A percentile compares a stretch with the other conserved stretches of the same genome.
These are phyloP conservation scores for Tinamus guttatus DNA, from an alignment of 2,113 vertebrate genomes.

Conservation along the genomic window DNA sequence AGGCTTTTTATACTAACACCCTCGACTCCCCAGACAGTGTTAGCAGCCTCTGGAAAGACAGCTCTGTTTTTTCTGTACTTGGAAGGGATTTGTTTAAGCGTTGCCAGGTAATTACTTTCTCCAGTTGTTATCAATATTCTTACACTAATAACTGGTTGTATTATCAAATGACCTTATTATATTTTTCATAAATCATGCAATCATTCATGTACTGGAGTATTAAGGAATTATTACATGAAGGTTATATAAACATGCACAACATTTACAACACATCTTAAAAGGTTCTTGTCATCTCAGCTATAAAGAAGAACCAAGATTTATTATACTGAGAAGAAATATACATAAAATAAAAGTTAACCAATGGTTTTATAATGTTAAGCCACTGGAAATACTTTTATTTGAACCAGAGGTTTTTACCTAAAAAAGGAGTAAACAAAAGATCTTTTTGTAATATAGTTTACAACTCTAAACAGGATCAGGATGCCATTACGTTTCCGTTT, in stretches of 20 bases:
- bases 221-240: conserved; percentile 62
- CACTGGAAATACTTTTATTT: not conserved
- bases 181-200: conserved; percentile 33
- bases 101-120: conserved; percentile 64
- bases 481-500: not conserved
- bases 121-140: conserved; percentile 16
- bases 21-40: not conserved
- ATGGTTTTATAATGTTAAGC: not conserved
- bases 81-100: conserved; percentile 14
- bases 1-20: not conserved
- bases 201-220: conserved; percentile 14
- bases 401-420: not conserved
- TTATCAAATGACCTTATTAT: conserved; percentile 44
- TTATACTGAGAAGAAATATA: not conserved
- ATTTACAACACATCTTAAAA: conserved; percentile 44
- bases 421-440: not conserved
- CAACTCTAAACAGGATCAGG: not conserved
- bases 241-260: conserved; percentile 37
- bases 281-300: not conserved
- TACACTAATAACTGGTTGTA: conserved; percentile 13
- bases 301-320: conserved; percentile 21
- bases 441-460: not conserved
- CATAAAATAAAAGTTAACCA: conserved; percentile 37
- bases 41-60: not conserved
- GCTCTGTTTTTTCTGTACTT: not conserved